Base-by-base conservation (phyloP, 2,888 invertebrate species). In the Patella caerulea region DNA sequence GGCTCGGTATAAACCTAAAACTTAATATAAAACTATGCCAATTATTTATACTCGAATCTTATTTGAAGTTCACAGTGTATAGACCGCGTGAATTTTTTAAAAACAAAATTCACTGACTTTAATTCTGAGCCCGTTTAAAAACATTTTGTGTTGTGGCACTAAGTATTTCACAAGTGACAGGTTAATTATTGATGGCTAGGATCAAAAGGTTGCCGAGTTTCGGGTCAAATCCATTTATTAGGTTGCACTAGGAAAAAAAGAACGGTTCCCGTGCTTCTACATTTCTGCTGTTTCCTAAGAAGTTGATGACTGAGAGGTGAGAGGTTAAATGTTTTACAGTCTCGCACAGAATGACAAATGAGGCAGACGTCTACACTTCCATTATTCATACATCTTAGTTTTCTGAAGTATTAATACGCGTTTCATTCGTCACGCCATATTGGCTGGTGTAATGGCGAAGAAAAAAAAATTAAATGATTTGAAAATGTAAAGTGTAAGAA, bases 401-500 rank as follows among this genome's bases (percentile, higher is more conserved):
- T 65, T 24, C 65, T 24, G 19, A 24, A 65, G 19, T 65, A 65
- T 65, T 24, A 65, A 65, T 65, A 65, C 11, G 19, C 24, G 65
- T 65, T 24, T 65, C 24, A 65, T 65, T 65, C 24, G 65, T 65
- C 24, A 65, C 65, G 65, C 65, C 65, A 65, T 65, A 65, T 65
- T 65, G 45, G 19, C 65, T 65, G 19, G 19, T 65, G 65, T 19
- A 65, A 65, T 65, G 19, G 65, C 45, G 11, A 19, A 65, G 65
- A 24, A 19, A 65, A 12, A 65, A 65, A 24, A 65, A 65, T 1
- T 65, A 11, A 12, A 65, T 11, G 24, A 65, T 65, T 65, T 65
- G 19, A 65, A 65, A 65, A 65, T 24, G 19, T 15, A 19, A 19
- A 65, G 59, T 19, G 24, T 24, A 65, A 65, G 19, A 65, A 24